A percentile compares a stretch with the other conserved stretches of the same genome.
Conservation (phyloP, 2,797 vertebrate species). For the Cirrhinus mrigala region DNA sequence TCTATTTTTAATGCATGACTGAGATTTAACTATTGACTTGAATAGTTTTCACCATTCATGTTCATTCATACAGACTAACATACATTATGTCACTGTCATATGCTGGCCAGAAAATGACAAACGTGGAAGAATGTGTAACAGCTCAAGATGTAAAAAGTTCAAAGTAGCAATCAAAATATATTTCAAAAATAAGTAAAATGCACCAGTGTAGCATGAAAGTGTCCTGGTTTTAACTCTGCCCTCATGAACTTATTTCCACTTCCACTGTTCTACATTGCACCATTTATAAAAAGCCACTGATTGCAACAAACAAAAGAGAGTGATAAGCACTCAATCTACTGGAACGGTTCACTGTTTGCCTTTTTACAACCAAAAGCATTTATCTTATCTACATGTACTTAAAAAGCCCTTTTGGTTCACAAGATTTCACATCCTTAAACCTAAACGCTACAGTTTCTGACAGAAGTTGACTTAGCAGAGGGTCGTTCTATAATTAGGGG, state of each 20-base stretch:
- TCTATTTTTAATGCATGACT: neutral
- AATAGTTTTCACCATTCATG: neutral
- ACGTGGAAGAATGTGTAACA: neutral
- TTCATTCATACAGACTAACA: neutral
- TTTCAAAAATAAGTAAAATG: neutral
- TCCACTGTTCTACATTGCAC: neutral
- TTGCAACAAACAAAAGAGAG: constrained; percentile 17
- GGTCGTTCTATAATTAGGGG: too few species aligned
- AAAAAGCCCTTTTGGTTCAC: neutral
- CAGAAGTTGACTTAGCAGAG: neutral
- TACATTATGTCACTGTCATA: neutral
- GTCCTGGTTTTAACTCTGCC: constrained; percentile 6
- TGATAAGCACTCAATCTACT: constrained; percentile 4
- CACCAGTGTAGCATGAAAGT: neutral
- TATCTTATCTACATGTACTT: neutral
- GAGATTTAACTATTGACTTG: neutral
- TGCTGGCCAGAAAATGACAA: neutral
- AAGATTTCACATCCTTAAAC: neutral
- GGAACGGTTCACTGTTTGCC: neutral
- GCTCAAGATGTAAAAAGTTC: neutral
- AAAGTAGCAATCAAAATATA: neutral
- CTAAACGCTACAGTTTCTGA: neutral
- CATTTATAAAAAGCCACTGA: constrained; percentile 3
- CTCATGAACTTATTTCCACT: constrained; percentile 21
- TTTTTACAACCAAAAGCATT: neutral